phyloP scores from a whole-genome alignment of 2,797 vertebrate genomes.

The Pampus argenteus region DNA sequence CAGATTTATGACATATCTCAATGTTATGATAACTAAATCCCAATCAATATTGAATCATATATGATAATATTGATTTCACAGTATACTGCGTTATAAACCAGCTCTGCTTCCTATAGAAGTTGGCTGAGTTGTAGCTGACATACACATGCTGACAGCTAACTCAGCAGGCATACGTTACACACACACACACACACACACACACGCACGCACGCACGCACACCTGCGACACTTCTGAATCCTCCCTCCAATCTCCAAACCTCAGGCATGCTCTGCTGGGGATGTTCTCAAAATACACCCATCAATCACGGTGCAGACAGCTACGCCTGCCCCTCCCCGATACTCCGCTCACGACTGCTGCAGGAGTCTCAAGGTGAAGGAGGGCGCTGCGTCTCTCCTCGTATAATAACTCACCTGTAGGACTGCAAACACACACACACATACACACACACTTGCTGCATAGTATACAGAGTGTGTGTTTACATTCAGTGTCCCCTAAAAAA shows the following conservation, averaged over 20 bases:
- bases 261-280: constrained; percentile 74
- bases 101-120: not conserved
- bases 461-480: constrained; percentile 10
- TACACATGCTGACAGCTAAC: constrained; percentile 43
- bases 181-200: constrained; percentile 9
- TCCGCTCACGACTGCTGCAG: constrained; percentile 35
- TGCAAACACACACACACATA: not conserved
- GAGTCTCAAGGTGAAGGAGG: constrained; percentile 77
- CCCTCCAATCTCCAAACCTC: constrained; percentile 69
- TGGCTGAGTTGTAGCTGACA: constrained; percentile 3
- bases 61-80: not conserved
- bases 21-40: not conserved
- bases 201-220: constrained; percentile 34
- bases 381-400: constrained; percentile 39
- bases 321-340: constrained; percentile 38
- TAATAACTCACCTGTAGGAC: constrained; percentile 65
- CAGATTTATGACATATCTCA: not conserved
- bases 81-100: constrained; percentile 3
- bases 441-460: not conserved
- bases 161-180: constrained; percentile 17
- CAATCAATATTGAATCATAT: not conserved
- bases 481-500: constrained; percentile 19
- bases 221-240: constrained; percentile 53
- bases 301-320: constrained; percentile 71
- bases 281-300: constrained; percentile 80